Evolutionary conservation across 1,140 invertebrate genomes (phyloP), one percentile per base, ranked within the genome.

Genomic region (Brachionus rubens): DNA sequence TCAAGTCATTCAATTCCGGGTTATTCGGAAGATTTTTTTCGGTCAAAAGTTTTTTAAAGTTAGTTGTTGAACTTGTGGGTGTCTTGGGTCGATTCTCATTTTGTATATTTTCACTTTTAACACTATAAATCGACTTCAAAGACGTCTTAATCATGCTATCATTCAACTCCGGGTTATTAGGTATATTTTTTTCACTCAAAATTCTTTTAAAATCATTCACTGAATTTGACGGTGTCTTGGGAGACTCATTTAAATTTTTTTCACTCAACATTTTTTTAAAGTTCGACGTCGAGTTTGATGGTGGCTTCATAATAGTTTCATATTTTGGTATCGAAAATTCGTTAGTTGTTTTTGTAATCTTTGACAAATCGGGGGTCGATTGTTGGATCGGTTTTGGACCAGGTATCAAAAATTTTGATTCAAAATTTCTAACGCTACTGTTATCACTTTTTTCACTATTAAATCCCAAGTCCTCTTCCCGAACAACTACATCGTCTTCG

Each of bases 301-400:
- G n/a, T n/a, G n/a, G n/a, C 10, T 2, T 12, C 24, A 54, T 28
- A 28, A 28, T 54, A 28, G 9, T 24, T 54, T n/a, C 28, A 28
- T n/a, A 28, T 5, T 54, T 54, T 54, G 5, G 52, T 2, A 28
- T 54, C n/a, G 52, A 28, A 28, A 1, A 54, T 3, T 54, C 26
- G 16, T 14, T 14, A 26, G n/a, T 54, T 12, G 28, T 28, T 30
- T 24, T 26, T 3, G 5, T 54, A 54, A 28, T 28, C 12, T 54
- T 54, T 33, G 54, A 59, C 30, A 59, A 59, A 33, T 59, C 54
- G 19, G 54, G 54, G 19, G 28, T 59, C 7, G 54, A 59, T 36
- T 59, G 54, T 36, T 33, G 30, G 3, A 41, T 19, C 7, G 54
- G 33, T 59, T 30, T 59, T 16, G 54, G 54, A 59, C 14, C 36